Base-by-base conservation (phyloP, 1,140 invertebrate genomes). In the Ips typographus region DNA sequence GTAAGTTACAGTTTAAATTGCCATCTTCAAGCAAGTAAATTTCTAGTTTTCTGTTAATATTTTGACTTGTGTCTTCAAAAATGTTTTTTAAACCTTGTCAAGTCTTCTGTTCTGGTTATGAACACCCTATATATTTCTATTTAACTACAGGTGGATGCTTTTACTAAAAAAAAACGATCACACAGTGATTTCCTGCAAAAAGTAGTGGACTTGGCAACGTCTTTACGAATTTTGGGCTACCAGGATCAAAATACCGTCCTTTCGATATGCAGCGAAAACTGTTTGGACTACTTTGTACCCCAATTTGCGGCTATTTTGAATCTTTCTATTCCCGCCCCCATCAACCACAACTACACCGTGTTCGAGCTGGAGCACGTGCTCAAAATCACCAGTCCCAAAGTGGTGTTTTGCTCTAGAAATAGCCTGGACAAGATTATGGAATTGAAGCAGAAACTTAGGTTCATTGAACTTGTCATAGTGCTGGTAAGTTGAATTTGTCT, bases 301-400 rank as follows among this genome's bases (percentile, higher is more conserved):
- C 75, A 81, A n/a, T 80, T 85, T 52, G 83, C 82, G 0, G 75
- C 80, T 2, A 76, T 86, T 38, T 85, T 81, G 51, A 74, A 83
- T 1, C 85, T 86, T 1, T 84, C 83, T n/a, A 80, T 83, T 5
- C 61, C 83, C 8, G 83, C 85, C 4, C 83, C 87, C 0, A 55
- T 87, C 0, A 88, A 87, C 78, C 78, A 83, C 2, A 75, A 77
- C n/a, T 89, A 88, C 65, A 83, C 83, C 0, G 79, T 82, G 79
- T 77, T 73, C 57, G 85, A 86, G 81, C 71, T 86, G 1, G 75
- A 76, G 44, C 83, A 86, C 74, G 79, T 79, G 1, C 43, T 84
- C 4, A 76, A 71, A 7, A 84, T 86, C 73, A 80, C 81, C 0
- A 83, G 83, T 71, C 85, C 85, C 37, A 82, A 82, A 71, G 77